Base-by-base conservation (phyloP, 1,140 invertebrate genomes). In the Cyphomyrmex costatus region DNA sequence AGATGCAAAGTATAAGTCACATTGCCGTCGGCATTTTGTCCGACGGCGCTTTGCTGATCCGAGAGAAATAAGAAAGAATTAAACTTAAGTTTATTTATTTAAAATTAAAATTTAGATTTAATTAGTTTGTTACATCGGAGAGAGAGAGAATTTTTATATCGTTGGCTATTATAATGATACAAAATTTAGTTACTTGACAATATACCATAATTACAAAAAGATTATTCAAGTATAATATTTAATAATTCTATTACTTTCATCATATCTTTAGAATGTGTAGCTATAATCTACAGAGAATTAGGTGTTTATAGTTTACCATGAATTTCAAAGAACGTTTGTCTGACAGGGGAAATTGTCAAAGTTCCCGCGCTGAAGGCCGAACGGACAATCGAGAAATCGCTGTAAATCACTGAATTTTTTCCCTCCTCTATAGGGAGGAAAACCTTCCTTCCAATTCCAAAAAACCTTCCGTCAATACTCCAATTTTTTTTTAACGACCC, bases 391-490 rank as follows among this genome's bases (percentile, higher is more conserved):
- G 76, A 74, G 79, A 74, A 86, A 66, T 36, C 58, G 42, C 3
- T 21, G 58, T 33, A 68, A 86, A 80, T 89, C 63, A 4, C 10
- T 42, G 27, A 79, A 66, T 63, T 90, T 91, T 91, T 90, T 89
- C 49, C 5, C 10, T 42, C n/a, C 8, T 21, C 63, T 88, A 91
- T 86, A 86, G 91, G 91, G 86, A 91, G 87, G 92, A 91, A n/a
- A n/a, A n/a, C n/a, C n/a, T n/a, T n/a, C n/a, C n/a, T n/a, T n/a
- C n/a, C n/a, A n/a, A n/a, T n/a, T n/a, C n/a, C n/a, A n/a, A n/a
- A n/a, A n/a, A n/a, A 90, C 76, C 94, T 94, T 94, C 93, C 93
- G 92, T 91, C 93, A 93, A 95, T 95, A 94, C 94, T 94, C 94
- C 92, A 94, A 94, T 95, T 95, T 95, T 95, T 94, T 94, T 92